Evolutionary conservation across 2,113 vertebrate genomes (phyloP), one percentile per base, ranked within the genome.

Genomic region (Macrotis lagotis): DNA sequence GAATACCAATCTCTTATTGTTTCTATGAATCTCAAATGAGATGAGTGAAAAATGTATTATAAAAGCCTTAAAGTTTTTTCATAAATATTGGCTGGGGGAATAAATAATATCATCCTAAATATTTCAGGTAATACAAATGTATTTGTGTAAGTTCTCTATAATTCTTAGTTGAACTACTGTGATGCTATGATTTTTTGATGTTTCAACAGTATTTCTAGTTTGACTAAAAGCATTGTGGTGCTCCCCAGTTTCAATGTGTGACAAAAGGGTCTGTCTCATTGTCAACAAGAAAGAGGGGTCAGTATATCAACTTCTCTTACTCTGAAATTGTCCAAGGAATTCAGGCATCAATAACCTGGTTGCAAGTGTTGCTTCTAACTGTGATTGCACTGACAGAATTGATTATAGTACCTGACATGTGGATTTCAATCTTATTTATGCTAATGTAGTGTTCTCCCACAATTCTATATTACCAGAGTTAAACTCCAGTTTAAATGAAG

Each of bases 401-500:
- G 93, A 92, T 90, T 55, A 25, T 3, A 66, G 66, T 96, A 3
- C 37, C 90, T 91, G 88, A 9, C 22, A 25, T 2, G 7, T 3
- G 9, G 6, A 66, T 44, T 90, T 91, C 52, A 51, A 0, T 94
- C 9, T 44, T 53, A 25, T 90, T 95, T 53, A 50, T n/a, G 50
- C 24, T 25, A 94, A 48, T 91, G 25, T 48, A 90, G 48, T 9
- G 25, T 50, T 49, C 89, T 50, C 28, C 48, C 89, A 90, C 89
- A 50, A 44, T 91, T 95, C 95, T 92, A 88, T 88, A 66, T 37
- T 66, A 53, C 51, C 83, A 44, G 53, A 91, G n/a, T 93, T 95
- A 90, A 93, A 96, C 50, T 95, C 25, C 50, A 90, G 12, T 91
- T 92, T 94, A 92, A 91, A 89, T 93, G 88, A 96, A 96, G 7